A percentile compares a stretch with the other conserved stretches of the same genome.
These are phyloP conservation scores for Phocoena sinus DNA, from an alignment of 2,113 vertebrate species.

Conservation along the genomic window DNA sequence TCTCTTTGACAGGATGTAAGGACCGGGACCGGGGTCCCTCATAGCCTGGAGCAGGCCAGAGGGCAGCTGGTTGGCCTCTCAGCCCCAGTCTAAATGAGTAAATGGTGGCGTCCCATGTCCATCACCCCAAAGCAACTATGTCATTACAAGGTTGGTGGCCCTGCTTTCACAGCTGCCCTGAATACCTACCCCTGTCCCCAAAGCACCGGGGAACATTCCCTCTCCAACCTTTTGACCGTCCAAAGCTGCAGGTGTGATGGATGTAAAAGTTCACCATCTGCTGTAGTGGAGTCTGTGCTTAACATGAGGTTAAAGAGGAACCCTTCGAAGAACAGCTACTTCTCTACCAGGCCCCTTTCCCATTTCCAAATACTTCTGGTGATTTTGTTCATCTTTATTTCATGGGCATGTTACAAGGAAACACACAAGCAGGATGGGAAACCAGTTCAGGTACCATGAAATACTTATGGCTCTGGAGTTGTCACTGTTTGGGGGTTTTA, in stretches of 20 bases:
- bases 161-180: neutral
- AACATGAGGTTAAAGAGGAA: slow-evolving; percentile 51
- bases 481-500: slow-evolving; percentile 53
- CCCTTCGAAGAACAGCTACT: slow-evolving; percentile 50
- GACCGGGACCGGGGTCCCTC: neutral
- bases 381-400: slow-evolving; percentile 82
- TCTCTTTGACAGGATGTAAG: neutral
- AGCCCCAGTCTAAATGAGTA: neutral
- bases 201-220: neutral
- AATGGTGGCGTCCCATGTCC: neutral
- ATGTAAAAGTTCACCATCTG: slow-evolving; percentile 18
- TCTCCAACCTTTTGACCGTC: neutral
- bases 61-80: neutral
- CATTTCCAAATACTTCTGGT: slow-evolving; percentile 73
- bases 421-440: slow-evolving; percentile 69
- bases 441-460: slow-evolving; percentile 68
- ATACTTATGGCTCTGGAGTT: slow-evolving; percentile 75
- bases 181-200: neutral
- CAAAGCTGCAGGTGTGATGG: neutral
- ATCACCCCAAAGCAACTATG: neutral
- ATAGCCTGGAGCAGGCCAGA: neutral
- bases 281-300: slow-evolving; percentile 3
- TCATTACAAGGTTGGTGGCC: neutral
- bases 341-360: slow-evolving; percentile 69
- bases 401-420: slow-evolving; percentile 75